Evolutionary conservation across 35 echinoderm and acorn worm genomes (phyloP).

Genomic region (Heliocidaris erythrogramma): DNA sequence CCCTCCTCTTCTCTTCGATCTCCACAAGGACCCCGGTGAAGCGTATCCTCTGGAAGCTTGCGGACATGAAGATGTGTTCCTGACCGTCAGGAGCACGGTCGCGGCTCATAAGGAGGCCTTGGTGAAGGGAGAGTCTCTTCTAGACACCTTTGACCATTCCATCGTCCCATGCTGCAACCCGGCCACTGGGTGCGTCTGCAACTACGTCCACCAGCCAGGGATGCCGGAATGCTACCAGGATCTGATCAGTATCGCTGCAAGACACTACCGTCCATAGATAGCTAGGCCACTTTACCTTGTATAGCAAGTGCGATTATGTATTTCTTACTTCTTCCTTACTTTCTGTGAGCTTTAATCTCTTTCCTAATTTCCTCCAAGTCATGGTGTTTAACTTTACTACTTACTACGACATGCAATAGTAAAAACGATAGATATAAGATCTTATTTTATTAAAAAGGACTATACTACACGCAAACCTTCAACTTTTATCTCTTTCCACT

Average conservation of each 20-base stretch:
- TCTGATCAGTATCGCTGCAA: neutral
- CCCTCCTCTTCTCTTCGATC: slow-evolving; percentile 56
- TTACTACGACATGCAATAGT: no score
- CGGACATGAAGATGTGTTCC: slow-evolving; percentile 2
- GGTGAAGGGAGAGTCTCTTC: slow-evolving; percentile 2
- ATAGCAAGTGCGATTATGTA: neutral
- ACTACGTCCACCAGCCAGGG: neutral
- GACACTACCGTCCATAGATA: neutral
- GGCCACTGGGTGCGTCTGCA: slow-evolving; percentile 37
- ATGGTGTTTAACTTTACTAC: no score
- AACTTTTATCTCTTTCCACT: no score
- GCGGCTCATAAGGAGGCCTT: neutral
- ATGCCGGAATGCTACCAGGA: slow-evolving; percentile 37
- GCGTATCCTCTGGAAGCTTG: slow-evolving; percentile 40
- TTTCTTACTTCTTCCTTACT: neutral
- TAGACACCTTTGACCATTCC: neutral
- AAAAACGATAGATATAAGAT: no score
- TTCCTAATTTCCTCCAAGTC: no score
- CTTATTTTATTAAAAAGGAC: no score
- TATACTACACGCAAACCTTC: no score
- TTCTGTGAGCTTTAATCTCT: neutral
- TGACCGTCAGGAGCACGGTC: neutral
- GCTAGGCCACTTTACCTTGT: neutral
- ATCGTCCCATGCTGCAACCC: slow-evolving; percentile 26
- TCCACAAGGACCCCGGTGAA: slow-evolving; percentile 60